Base-by-base conservation (phyloP, 2,888 invertebrate genomes). In the Drosophila pseudotalamancana region DNA sequence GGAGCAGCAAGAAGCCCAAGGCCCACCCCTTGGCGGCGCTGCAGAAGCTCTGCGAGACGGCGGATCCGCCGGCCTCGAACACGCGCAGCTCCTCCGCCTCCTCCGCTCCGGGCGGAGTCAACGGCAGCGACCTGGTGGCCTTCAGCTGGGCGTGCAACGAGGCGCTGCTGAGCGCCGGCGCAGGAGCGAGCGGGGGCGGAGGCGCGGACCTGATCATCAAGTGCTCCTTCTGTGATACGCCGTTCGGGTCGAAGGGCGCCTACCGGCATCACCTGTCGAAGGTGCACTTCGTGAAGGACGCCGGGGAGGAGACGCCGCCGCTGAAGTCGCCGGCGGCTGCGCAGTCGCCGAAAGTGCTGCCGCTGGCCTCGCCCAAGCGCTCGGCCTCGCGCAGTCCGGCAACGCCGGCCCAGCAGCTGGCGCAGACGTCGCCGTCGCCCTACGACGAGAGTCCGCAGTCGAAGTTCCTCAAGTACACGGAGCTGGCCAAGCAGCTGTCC, bases 381-480 rank as follows among this genome's bases (percentile, higher is more conserved):
- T 76, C 83, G 12, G 72, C 76, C 1, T 83, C 88, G 16, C 80
- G 79, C 23, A 90, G 89, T 69, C 90, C 89, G 49, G 81, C 77
- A 71, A 70, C 72, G 29, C 72, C 69, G 16, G 59, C 81, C 5
- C 49, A 63, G 5, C 80, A 72, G 46, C 12, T 66, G 54, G 37
- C 70, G 18, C 72, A 76, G 18, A 53, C 54, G 0, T 83, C 81
- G 25, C 77, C 89, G 1, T 81, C 84, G 89, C 90, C 71, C 0
- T 95, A 95, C 90, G 97, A 97, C 89, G 98, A 98, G 92, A 97
- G 97, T 91, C 97, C 97, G 46, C 97, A 98, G 92, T 97, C 98
- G 87, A 99, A 98, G 93, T 98, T 98, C 94, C 95, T 98, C 86
- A 98, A 98, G 93, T 99, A 99, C 93, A 98, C 98, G 91, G 98